Conservation (phyloP, 2,888 invertebrate genomes). For the Gymnosoma rotundatum region DNA sequence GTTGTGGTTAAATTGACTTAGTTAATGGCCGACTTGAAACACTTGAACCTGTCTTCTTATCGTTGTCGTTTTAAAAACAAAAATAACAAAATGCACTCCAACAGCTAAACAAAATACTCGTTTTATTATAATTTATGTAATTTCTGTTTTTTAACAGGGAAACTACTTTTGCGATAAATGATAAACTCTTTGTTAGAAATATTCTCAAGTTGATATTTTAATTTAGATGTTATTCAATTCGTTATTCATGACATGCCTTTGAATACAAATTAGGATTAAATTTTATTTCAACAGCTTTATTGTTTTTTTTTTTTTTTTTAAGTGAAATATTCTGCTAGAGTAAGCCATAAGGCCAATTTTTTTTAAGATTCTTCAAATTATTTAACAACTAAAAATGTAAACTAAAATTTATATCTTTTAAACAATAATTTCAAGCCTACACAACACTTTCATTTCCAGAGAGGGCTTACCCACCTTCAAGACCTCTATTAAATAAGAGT, state of each 20-base stretch:
- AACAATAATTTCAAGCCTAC: no score
- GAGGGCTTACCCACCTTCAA: no score
- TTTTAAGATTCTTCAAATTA: no score
- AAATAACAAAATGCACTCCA: neutral
- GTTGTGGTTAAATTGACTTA: neutral
- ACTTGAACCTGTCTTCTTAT: conserved; percentile 60
- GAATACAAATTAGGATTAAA: no score
- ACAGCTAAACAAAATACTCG: conserved; percentile 27
- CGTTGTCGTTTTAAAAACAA: conserved; percentile 29
- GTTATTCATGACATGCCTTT: neutral
- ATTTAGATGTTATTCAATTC: neutral
- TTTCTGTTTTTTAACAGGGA: conserved; percentile 5
- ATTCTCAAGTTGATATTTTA: conserved; percentile 17
- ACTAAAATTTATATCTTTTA: no score
- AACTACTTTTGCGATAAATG: no score
- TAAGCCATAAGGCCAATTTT: no score
- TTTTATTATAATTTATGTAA: conserved; percentile 56
- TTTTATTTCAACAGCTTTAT: no score
- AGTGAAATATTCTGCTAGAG: neutral
- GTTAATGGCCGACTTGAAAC: conserved; percentile 8
- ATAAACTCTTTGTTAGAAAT: neutral
- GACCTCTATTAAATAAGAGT: no score
- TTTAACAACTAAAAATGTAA: no score
- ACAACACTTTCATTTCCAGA: no score
- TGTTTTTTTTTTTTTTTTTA: no score